phyloP scores from a whole-genome alignment of 1,140 invertebrate genomes.

The Brachionus angularis region DNA sequence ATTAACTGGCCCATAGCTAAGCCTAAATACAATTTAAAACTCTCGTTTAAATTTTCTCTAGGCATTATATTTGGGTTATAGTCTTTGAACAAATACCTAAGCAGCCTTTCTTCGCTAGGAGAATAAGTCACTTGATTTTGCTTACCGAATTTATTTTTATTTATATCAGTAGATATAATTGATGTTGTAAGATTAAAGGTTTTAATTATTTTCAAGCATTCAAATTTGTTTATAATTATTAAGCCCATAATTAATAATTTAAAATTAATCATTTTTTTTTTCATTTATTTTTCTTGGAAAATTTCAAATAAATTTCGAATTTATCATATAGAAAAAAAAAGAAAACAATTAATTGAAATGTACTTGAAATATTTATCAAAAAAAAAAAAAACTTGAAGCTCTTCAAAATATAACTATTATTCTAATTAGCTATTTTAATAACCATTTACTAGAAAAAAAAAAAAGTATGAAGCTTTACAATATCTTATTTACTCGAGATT shows the following conservation, averaged over 20 bases:
- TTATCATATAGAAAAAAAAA: too few relatives aligned
- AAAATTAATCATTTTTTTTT: conserved; percentile 4
- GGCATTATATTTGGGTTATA: conserved; percentile 42
- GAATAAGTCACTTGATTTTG: not conserved
- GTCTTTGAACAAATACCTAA: conserved; percentile 22
- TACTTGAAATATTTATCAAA: too few relatives aligned
- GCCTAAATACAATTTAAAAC: conserved; percentile 35
- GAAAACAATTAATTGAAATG: too few relatives aligned
- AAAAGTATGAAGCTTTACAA: too few relatives aligned
- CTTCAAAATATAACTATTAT: too few relatives aligned
- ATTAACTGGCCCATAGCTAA: conserved; percentile 25
- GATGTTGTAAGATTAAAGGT: conserved; percentile 2
- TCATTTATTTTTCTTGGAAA: too few relatives aligned
- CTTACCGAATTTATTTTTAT: not conserved
- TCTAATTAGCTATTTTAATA: too few relatives aligned
- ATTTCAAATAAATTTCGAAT: too few relatives aligned
- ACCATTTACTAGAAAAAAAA: too few relatives aligned
- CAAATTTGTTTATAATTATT: not conserved
- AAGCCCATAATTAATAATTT: not conserved
- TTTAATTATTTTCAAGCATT: not conserved
- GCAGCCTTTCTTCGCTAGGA: conserved; percentile 33
- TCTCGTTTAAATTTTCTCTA: not conserved
- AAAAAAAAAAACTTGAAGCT: too few relatives aligned
- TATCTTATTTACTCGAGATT: too few relatives aligned
- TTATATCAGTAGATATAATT: not conserved